Percentiles rank a stretch among this genome's conserved stretches.
These are phyloP conservation scores for Protonibea diacanthus DNA, from an alignment of 2,797 vertebrate genomes.

Conservation along the genomic window DNA sequence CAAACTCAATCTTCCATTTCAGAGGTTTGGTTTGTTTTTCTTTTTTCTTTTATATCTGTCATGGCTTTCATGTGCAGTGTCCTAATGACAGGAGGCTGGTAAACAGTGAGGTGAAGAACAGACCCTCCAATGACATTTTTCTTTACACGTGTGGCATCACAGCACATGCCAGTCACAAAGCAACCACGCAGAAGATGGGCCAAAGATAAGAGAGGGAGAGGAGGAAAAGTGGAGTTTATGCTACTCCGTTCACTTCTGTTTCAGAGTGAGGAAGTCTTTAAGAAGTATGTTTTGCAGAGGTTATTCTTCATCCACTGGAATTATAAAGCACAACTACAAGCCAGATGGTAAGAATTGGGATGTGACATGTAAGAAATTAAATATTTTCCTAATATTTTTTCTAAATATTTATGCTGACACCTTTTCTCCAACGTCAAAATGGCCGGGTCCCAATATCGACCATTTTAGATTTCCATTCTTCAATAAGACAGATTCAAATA, in stretches of 20 bases:
- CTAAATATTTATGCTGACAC: neutral
- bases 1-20: slow-evolving; percentile 78
- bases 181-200: slow-evolving; percentile 1
- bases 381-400: neutral
- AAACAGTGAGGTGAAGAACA: slow-evolving; percentile 62
- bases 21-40: slow-evolving; percentile 6
- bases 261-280: neutral
- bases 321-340: neutral
- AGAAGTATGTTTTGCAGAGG: neutral
- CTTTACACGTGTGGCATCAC: slow-evolving; percentile 30
- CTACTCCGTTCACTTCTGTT: neutral
- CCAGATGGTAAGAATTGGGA: neutral
- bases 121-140: slow-evolving; percentile 41
- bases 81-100: slow-evolving; percentile 59
- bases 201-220: neutral
- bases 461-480: too few relatives aligned
- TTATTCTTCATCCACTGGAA: neutral
- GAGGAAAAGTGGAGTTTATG: neutral
- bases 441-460: too few relatives aligned
- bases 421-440: too few relatives aligned
- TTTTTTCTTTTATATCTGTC: slow-evolving; percentile 41
- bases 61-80: slow-evolving; percentile 54
- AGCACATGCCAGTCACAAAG: slow-evolving; percentile 46
- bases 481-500: too few relatives aligned
- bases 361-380: neutral